These are phyloP conservation scores for Orbicella faveolata DNA, from an alignment of 64 coral and sea anemone genomes.

Conservation along the genomic window DNA sequence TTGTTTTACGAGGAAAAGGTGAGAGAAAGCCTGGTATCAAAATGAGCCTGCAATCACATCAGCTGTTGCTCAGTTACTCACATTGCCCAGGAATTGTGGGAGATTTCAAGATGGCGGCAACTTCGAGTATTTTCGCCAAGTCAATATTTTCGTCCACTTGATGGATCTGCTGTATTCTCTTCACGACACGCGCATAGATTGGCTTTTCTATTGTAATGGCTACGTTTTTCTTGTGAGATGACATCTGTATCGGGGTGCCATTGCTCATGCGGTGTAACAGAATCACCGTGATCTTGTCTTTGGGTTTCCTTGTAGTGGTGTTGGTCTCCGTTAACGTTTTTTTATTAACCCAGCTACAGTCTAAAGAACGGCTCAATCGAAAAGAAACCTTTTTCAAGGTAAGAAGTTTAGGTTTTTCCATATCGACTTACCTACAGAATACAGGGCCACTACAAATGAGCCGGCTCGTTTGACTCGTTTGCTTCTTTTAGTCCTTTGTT, in stretches of 20 bases:
- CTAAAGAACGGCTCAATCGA: not conserved
- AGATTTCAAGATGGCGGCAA: conserved; percentile 22
- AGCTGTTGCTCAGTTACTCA: not conserved
- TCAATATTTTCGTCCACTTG: not conserved
- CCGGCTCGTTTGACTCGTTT: too few species aligned
- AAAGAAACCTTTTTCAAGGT: not conserved
- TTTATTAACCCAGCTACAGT: conserved; percentile 9
- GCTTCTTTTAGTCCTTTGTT: too few species aligned
- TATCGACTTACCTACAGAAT: too few species aligned
- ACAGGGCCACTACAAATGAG: too few species aligned
- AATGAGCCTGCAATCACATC: not conserved
- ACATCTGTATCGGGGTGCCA: not conserved
- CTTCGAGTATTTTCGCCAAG: not conserved
- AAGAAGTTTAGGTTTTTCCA: not conserved
- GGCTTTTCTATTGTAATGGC: not conserved
- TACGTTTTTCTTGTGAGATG: not conserved
- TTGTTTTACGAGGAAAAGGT: too few species aligned
- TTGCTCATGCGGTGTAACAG: conserved; percentile 2
- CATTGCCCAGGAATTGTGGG: not conserved
- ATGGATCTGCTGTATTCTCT: not conserved
- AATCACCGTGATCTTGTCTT: conserved; percentile 2
- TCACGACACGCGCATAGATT: not conserved
- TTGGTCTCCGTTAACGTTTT: conserved; percentile 16
- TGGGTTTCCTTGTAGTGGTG: conserved; percentile 8
- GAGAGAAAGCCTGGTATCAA: not conserved